phyloP scores from a whole-genome alignment of 2,888 invertebrate genomes.

The Cetonia aurata region DNA sequence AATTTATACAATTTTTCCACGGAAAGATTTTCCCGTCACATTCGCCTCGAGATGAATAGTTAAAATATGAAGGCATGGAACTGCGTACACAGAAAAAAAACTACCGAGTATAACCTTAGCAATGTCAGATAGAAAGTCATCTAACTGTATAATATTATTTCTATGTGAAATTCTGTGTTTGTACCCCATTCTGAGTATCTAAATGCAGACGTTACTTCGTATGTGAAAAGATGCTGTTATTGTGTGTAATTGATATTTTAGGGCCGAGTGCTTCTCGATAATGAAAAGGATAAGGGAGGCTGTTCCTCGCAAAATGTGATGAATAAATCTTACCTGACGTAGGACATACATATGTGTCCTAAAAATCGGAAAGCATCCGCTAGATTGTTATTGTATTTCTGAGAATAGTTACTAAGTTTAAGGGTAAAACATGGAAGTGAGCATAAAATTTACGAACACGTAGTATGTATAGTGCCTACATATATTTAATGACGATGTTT shows the following conservation, averaged over 20 bases:
- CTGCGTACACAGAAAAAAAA: conserved; percentile 1
- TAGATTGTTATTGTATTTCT: too few relatives aligned
- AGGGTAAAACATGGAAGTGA: too few relatives aligned
- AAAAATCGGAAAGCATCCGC: conserved; percentile 9
- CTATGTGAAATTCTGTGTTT: conserved; percentile 28
- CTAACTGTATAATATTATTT: conserved; percentile 20
- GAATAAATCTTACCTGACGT: conserved; percentile 26
- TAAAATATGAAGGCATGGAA: neutral
- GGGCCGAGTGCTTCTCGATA: conserved; percentile 14
- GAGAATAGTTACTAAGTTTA: too few relatives aligned
- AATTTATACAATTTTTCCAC: conserved; percentile 31
- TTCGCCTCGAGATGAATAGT: conserved; percentile 19
- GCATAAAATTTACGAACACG: too few relatives aligned
- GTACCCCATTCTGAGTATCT: conserved; percentile 25
- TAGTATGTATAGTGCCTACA: too few relatives aligned
- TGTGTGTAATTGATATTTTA: conserved; percentile 35
- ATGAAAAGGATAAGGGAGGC: conserved; percentile 29
- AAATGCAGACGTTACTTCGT: neutral
- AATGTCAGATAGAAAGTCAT: conserved; percentile 10
- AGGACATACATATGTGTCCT: neutral
- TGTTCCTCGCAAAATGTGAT: conserved; percentile 1
- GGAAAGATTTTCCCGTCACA: conserved; percentile 1
- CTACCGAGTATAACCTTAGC: neutral
- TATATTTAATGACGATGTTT: too few relatives aligned
- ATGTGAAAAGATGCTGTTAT: conserved; percentile 24